Conservation (phyloP, 2,888 invertebrate genomes). For the Cylloceria caligata region DNA sequence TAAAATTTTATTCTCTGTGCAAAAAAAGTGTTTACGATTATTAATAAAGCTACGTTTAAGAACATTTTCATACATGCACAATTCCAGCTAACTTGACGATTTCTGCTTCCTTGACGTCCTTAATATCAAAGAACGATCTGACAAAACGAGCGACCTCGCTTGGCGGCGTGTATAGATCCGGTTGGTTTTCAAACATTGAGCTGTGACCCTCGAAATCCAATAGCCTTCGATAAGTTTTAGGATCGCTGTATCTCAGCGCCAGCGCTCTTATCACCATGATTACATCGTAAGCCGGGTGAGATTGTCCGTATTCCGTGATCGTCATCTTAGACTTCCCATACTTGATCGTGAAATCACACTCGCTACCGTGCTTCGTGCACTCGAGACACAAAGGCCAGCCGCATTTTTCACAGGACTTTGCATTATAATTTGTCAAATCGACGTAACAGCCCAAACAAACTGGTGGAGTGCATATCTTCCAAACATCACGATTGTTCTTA, state of each 20-base stretch:
- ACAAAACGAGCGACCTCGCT: not conserved
- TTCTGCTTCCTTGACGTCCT: not conserved
- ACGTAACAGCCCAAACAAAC: slow-evolving; percentile 92
- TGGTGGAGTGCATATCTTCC: slow-evolving; percentile 88
- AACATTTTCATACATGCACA: not conserved
- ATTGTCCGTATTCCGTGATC: slow-evolving; percentile 88
- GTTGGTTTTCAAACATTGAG: slow-evolving; percentile 81
- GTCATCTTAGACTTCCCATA: slow-evolving; percentile 88
- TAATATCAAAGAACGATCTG: not conserved
- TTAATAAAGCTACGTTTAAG: too few species aligned
- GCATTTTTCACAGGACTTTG: slow-evolving; percentile 87
- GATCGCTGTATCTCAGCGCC: slow-evolving; percentile 88
- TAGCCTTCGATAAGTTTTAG: slow-evolving; percentile 88
- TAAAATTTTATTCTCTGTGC: too few species aligned
- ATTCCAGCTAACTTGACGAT: not conserved
- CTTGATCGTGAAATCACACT: slow-evolving; percentile 89
- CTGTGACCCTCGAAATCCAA: slow-evolving; percentile 89
- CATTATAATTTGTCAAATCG: slow-evolving; percentile 84
- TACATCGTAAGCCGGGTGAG: slow-evolving; percentile 92
- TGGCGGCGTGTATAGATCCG: not conserved
- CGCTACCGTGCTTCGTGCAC: slow-evolving; percentile 89
- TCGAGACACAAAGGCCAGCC: slow-evolving; percentile 93
- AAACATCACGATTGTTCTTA: not conserved
- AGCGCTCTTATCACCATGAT: slow-evolving; percentile 90
- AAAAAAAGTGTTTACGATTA: too few species aligned